Evolutionary conservation across 2,888 invertebrate genomes (phyloP), one percentile per base, ranked within the genome.

Genomic region (Idaea straminata): DNA sequence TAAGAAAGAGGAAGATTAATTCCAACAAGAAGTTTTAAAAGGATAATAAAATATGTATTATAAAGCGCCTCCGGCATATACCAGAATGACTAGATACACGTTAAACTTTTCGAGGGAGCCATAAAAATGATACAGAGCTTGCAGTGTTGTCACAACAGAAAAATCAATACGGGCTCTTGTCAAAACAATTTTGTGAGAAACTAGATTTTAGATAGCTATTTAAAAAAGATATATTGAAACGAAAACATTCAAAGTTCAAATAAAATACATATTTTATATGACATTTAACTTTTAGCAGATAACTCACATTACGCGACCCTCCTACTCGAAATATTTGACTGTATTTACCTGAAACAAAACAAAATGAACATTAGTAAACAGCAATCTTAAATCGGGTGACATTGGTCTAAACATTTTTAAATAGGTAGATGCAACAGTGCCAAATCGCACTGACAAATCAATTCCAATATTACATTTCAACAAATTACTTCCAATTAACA

Each of bases 121-220:
- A 87, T 87, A 88, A 86, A 86, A 87, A 84, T 88, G 86, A 88
- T 88, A 84, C 83, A 88, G 77, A 78, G 77, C 78, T 77, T 83
- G 80, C 81, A 80, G 77, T 81, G 75, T 76, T 78, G 79, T 81
- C 82, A 76, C 77, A 72, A 74, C 77, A 76, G 77, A 73, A 83
- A 82, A 85, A 87, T 86, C 88, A 84, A 87, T 88, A 79, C 73
- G 77, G 77, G 78, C 74, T 88, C 86, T 86, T 85, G 84, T 85
- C 84, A 86, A 81, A 83, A 82, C 78, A 80, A 77, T 25, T 25
- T 76, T 76, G 72, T 72, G 78, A 74, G 68, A 63, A 75, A 78
- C 76, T 76, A 7, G 59, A 25, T 25, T 59, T 59, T 59, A 59
- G 6, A 59, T 25, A 15, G 25, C 59, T 25, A 34, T 59, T 59